These are phyloP conservation scores for Drosophila leontia DNA, from an alignment of 1,140 invertebrate genomes.

Conservation along the genomic window DNA sequence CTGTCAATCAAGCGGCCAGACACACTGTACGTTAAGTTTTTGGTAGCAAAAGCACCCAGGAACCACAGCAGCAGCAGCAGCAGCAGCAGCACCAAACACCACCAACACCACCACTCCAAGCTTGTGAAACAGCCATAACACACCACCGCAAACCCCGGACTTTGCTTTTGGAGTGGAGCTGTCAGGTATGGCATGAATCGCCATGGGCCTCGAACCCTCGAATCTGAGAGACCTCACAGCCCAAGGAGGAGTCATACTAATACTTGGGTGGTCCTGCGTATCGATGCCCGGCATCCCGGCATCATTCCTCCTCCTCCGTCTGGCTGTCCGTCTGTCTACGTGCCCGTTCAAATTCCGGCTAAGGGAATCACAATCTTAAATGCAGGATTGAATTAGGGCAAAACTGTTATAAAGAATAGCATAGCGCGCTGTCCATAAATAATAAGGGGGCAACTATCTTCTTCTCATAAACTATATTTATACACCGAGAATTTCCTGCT, in stretches of 20 bases:
- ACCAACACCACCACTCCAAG: background rate
- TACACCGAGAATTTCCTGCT: no score
- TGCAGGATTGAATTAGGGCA: constrained; percentile 11
- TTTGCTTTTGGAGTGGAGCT: constrained; percentile 2
- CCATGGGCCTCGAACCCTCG: constrained; percentile 6
- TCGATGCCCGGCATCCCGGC: background rate
- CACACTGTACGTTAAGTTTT: constrained; percentile 37
- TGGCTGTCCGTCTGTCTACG: constrained; percentile 1
- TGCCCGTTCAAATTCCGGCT: background rate
- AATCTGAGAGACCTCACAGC: background rate
- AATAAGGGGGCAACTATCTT: constrained; percentile 2
- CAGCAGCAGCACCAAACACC: background rate
- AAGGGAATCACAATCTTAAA: constrained; percentile 13
- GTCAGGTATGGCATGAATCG: constrained; percentile 16
- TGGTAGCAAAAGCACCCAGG: constrained; percentile 9
- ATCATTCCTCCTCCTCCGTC: background rate
- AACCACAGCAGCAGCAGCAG: background rate
- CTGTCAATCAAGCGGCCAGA: constrained; percentile 59
- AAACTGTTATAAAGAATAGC: constrained; percentile 19
- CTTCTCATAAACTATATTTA: background rate
- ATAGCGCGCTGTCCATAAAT: constrained; percentile 13
- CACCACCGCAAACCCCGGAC: constrained; percentile 5
- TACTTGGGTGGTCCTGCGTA: background rate
- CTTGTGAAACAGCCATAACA: constrained; percentile 6
- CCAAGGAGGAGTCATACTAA: background rate